phyloP scores from a whole-genome alignment of 2,113 vertebrate species.

The Ciconia stormi region DNA sequence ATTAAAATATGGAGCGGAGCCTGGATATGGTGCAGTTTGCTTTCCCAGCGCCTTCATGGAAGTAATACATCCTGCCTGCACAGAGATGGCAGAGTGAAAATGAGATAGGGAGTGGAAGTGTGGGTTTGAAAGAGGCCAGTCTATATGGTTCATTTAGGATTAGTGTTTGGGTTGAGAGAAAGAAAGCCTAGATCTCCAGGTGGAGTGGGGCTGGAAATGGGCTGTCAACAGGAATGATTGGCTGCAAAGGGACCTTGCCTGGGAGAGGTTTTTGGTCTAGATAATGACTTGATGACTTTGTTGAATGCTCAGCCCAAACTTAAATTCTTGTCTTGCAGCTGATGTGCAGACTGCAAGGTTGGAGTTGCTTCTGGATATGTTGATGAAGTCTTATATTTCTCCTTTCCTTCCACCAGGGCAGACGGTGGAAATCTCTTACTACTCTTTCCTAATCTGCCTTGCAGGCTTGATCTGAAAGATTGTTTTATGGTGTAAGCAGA shows the following conservation, averaged over 20 bases:
- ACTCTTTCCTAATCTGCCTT: neutral
- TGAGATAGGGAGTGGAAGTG: neutral
- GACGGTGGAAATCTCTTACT: neutral
- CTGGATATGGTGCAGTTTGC: neutral
- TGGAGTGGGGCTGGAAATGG: neutral
- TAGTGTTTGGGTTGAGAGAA: neutral
- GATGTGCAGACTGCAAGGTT: neutral
- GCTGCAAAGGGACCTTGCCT: neutral
- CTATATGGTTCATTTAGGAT: neutral
- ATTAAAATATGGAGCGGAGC: neutral
- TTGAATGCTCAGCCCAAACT: neutral
- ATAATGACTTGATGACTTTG: neutral
- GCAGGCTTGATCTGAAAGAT: neutral
- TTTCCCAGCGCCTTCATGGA: neutral
- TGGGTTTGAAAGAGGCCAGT: neutral
- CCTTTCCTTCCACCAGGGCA: neutral
- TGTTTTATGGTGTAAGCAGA: neutral
- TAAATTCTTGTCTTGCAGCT: neutral
- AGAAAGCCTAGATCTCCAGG: neutral
- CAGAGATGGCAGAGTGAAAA: neutral
- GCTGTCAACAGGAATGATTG: fast-evolving
- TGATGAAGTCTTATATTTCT: neutral
- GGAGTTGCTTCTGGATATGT: neutral
- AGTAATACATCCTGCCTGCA: neutral
- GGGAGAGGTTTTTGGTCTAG: neutral